Conservation (phyloP, 2,113 vertebrate species). For the Sinocyclocheilus anophthalmus region DNA sequence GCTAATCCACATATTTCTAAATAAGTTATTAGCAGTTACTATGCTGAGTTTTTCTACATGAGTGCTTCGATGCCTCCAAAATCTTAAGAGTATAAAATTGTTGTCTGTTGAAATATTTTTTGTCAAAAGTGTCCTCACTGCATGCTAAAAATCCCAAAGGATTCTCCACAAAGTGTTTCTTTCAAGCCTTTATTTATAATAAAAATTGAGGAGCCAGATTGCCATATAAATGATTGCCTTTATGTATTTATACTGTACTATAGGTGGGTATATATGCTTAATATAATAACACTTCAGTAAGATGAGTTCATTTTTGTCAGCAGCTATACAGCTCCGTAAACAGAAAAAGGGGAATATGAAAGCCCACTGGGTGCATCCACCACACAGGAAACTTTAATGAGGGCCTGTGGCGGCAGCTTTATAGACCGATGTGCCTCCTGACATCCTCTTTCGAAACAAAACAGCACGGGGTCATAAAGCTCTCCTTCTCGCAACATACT, state of each 20-base stretch:
- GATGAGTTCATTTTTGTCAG: conserved; percentile 21
- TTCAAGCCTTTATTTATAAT: too few relatives aligned
- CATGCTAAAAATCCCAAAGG: too few relatives aligned
- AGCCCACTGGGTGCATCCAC: conserved; percentile 23
- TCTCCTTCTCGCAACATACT: conserved; percentile 4
- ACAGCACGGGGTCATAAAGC: conserved; percentile 30
- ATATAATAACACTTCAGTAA: conserved; percentile 2
- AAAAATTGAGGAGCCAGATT: too few relatives aligned
- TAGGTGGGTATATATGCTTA: background rate
- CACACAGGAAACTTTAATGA: conserved; percentile 41
- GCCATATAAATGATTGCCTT: too few relatives aligned
- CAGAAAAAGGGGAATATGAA: background rate
- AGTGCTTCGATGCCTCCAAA: too few relatives aligned
- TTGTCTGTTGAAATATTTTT: too few relatives aligned
- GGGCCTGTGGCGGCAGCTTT: conserved; percentile 25
- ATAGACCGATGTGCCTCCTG: conserved; percentile 26
- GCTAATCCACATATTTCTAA: too few relatives aligned
- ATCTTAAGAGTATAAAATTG: too few relatives aligned
- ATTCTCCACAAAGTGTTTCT: too few relatives aligned
- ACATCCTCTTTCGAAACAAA: conserved; percentile 19
- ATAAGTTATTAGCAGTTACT: too few relatives aligned
- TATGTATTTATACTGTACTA: conserved; percentile 13
- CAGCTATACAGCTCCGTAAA: background rate
- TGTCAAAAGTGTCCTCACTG: too few relatives aligned
- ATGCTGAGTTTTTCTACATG: too few relatives aligned